Evolutionary conservation across 2,113 vertebrate species (phyloP), one percentile per base, ranked within the genome.

Genomic region (Stegostoma tigrinum): DNA sequence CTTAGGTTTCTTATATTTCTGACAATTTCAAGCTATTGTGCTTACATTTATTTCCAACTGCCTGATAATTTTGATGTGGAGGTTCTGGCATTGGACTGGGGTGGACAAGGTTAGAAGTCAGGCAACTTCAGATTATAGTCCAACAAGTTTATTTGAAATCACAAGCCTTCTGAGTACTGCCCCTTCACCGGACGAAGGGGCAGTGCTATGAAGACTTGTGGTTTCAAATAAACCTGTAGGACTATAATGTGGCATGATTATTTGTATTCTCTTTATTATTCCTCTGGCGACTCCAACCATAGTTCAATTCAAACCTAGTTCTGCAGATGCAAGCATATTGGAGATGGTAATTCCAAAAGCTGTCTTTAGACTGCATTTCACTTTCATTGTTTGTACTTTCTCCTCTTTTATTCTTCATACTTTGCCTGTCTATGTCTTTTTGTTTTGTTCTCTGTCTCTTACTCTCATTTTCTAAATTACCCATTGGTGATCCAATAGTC

Each of bases 1-100:
- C 38, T 94, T 94, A 7, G 19, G 17, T 70, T 94, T 94, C 64
- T 94, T 68, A 70, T 94, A n/a, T 94, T 70, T 70, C 68, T 70
- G 55, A 61, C 52, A 55, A n/a, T 64, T 34, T 64, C 61, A 64
- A 90, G 34, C n/a, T 90, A 64, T 42, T 42, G 6, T 42, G 66
- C n/a, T 68, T 45, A 42, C 38, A 64, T 94, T 94, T 45, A 94
- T 94, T 70, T 61, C 7, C 55, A 61, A 94, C 38, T 45, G 68
- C 93, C 27, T 10, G 12, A 70, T 89, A 89, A 89, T 89, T 89
- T 89, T 48, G 48, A 48, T 48, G 48, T 48, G 48, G 48, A 48
- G 48, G 48, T 48, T 48, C 48, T 3, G 48, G 48, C 48, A 3
- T 48, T 48, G 48, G 48, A 48, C 48, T 48, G 48, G 48, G 48